phyloP scores from a whole-genome alignment of 2,888 invertebrate genomes.

The Chromoteleia sp. region DNA sequence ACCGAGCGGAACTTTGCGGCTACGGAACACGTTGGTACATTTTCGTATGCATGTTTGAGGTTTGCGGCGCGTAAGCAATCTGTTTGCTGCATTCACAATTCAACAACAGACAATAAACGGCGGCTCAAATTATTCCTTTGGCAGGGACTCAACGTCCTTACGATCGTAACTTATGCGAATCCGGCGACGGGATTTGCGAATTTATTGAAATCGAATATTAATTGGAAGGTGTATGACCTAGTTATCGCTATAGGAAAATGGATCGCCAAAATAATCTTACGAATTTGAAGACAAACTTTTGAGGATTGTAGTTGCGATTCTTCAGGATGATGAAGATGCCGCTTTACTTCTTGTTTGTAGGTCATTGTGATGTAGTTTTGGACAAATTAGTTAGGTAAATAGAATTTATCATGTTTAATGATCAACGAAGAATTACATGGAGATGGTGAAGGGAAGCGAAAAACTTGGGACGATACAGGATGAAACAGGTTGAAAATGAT shows the following conservation, averaged over 20 bases:
- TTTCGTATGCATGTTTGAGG: constrained; percentile 64
- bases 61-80: constrained; percentile 60
- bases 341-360: constrained; percentile 2
- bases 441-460: no score
- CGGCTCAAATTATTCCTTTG: constrained; percentile 56
- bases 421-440: no score
- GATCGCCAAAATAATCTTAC: constrained; percentile 27
- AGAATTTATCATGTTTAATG: no score
- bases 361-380: neutral
- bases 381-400: neutral
- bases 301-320: constrained; percentile 2
- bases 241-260: constrained; percentile 41
- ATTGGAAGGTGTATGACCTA: constrained; percentile 58
- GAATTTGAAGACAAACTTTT: constrained; percentile 6
- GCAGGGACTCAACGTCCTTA: constrained; percentile 47
- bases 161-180: constrained; percentile 36
- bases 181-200: constrained; percentile 21
- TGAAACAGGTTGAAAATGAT: no score
- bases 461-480: no score
- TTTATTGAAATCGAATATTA: constrained; percentile 60
- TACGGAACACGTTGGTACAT: constrained; percentile 37
- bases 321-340: neutral
- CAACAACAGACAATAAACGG: constrained; percentile 59
- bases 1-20: constrained; percentile 38
- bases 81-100: constrained; percentile 56